Base-by-base conservation (phyloP, 2,797 vertebrate species). In the Poecilia picta region DNA sequence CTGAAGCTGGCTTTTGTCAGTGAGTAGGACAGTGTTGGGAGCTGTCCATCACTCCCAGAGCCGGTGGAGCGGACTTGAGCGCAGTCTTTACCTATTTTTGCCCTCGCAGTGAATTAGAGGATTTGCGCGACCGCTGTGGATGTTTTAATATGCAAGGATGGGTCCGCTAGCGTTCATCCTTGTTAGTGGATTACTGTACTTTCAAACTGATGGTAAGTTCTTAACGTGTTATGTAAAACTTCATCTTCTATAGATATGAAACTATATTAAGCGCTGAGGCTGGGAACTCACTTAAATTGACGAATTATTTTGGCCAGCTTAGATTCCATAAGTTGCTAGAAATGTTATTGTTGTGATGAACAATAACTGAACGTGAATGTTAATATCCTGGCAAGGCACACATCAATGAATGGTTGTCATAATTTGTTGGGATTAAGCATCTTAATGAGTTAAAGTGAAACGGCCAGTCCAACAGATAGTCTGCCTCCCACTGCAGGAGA, bases 71-170 rank as follows among this genome's bases (percentile, higher is more conserved):
- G 74, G 85, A 90, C 83, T 86, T 75, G 31, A 51, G 78, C 82
- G 87, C 87, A 81, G 79, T 87, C 90, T 78, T 47, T 36, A 86
- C 88, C 76, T 71, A 45, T 76, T 81, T 79, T 75, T 76, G n/a
- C 8, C 18, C 39, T 79, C 85, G 79, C 86, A 75, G 83, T 89
- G 76, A 89, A 89, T 81, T 93, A 62, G 89, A 93, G 96, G 95
- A 97, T 96, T 97, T 91, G 95, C 90, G 95, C 93, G 94, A 86
- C 83, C 81, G 86, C 88, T 81, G 93, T 96, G 97, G 96, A 97
- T 96, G 95, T 96, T 96, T 77, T 97, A 97, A 95, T 98, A 97
- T 98, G 97, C 96, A 91, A 99, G 96, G 93, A 99, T 99, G 98
- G 96, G 95, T 97, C 97, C 97, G 87, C 96, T 99, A 96, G 97